These are phyloP conservation scores for Neoarius graeffei DNA, from an alignment of 2,113 vertebrate species.

Conservation along the genomic window DNA sequence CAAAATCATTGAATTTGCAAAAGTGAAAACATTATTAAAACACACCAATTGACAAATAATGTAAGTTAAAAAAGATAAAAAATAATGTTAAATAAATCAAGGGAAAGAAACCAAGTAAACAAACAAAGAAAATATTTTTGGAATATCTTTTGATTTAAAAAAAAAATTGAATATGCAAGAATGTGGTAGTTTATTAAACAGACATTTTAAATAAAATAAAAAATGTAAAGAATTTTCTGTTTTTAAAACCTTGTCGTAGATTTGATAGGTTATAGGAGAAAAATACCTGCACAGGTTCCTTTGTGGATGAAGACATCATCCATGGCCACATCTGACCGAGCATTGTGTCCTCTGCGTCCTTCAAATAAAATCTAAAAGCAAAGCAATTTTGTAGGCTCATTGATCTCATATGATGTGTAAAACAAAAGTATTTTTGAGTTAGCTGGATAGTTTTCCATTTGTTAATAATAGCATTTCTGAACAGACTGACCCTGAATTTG, in stretches of 20 bases:
- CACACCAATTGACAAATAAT: not conserved
- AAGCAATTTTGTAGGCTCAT: not conserved
- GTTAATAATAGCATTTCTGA: not conserved
- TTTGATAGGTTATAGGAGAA: not conserved
- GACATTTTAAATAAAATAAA: not conserved
- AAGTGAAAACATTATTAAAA: not conserved
- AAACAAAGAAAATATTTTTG: not conserved
- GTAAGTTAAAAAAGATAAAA: not conserved
- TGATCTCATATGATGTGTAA: not conserved
- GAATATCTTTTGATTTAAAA: not conserved
- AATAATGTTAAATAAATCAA: not conserved
- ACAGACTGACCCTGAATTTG: constrained; percentile 53
- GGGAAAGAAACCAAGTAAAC: not conserved
- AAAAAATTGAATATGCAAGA: not conserved
- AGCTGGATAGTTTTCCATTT: too few relatives aligned
- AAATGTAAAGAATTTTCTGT: not conserved
- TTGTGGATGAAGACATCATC: constrained; percentile 74
- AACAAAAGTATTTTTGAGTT: too few relatives aligned
- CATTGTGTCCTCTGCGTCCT: constrained; percentile 70
- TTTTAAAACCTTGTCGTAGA: not conserved
- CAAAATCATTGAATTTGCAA: not conserved
- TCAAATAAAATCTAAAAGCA: constrained; percentile 75
- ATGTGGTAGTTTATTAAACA: not conserved
- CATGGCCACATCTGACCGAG: constrained; percentile 72
- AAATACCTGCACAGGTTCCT: constrained; percentile 72